Conservation (phyloP, 2,888 invertebrate species). For the Microctonus aethiopoides region DNA sequence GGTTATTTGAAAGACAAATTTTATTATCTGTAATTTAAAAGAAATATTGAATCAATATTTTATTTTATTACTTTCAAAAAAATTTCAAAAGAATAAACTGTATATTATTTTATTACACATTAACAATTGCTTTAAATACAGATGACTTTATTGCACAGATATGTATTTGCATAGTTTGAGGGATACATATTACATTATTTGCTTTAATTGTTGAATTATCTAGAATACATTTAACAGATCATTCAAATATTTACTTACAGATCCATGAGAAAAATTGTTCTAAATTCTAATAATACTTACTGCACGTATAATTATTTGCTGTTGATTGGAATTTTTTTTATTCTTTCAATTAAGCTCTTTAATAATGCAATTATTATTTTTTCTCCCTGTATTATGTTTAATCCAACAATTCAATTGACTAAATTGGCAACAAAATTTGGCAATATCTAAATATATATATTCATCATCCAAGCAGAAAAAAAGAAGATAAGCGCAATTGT, state of each 20-base stretch:
- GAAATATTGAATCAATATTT: too few species aligned
- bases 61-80: too few species aligned
- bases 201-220: constrained; percentile 36
- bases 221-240: constrained; percentile 42
- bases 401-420: constrained; percentile 28
- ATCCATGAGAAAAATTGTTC: constrained; percentile 28
- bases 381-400: not conserved
- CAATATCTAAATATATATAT: constrained; percentile 51
- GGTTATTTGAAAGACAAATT: too few species aligned
- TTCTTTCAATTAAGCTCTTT: constrained; percentile 36
- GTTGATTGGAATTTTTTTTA: constrained; percentile 39
- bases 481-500: not conserved
- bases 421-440: constrained; percentile 39
- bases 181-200: constrained; percentile 44
- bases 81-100: too few species aligned
- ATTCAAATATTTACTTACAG: constrained; percentile 37
- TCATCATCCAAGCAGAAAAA: constrained; percentile 42
- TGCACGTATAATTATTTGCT: not conserved
- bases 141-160: constrained; percentile 62
- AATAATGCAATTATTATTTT: constrained; percentile 17
- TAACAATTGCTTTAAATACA: constrained; percentile 31
- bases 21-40: too few species aligned
- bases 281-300: not conserved
- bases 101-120: too few species aligned
- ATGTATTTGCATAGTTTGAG: constrained; percentile 58